phyloP scores from a whole-genome alignment of 2,888 invertebrate genomes.

The Eurois occulta region DNA sequence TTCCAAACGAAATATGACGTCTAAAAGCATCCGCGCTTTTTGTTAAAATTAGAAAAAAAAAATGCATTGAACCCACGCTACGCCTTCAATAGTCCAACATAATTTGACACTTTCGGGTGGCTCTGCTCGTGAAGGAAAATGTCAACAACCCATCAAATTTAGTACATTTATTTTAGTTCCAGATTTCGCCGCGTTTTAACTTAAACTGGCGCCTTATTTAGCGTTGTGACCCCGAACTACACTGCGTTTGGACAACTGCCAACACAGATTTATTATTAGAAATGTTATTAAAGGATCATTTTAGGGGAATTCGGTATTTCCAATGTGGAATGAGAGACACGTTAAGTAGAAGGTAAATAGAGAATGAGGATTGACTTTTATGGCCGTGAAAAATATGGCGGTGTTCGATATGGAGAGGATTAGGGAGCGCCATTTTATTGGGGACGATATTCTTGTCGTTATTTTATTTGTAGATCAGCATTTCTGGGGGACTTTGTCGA shows the following conservation, averaged over 20 bases:
- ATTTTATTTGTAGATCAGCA: not conserved
- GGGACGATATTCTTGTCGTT: not conserved
- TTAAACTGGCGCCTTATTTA: constrained; percentile 34
- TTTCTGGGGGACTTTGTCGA: not conserved
- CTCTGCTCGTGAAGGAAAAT: constrained; percentile 1
- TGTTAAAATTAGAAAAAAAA: constrained; percentile 35
- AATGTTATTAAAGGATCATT: constrained; percentile 62
- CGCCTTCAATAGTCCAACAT: not conserved
- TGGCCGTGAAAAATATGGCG: constrained; percentile 47
- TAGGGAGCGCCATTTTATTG: constrained; percentile 8
- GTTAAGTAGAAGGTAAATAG: constrained; percentile 31
- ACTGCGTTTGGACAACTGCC: constrained; percentile 59
- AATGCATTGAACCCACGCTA: constrained; percentile 55
- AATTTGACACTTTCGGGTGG: constrained; percentile 7
- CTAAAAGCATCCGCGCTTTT: constrained; percentile 5
- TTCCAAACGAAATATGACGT: constrained; percentile 4
- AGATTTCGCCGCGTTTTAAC: constrained; percentile 6
- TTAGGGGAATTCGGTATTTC: constrained; percentile 56
- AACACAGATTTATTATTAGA: constrained; percentile 61
- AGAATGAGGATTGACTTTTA: constrained; percentile 31
- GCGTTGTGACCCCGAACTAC: constrained; percentile 61
- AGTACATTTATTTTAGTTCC: constrained; percentile 20
- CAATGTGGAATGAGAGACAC: constrained; percentile 55
- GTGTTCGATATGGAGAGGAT: constrained; percentile 14
- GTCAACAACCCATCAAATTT: constrained; percentile 25